These are phyloP conservation scores for Hormaphis cornu DNA, from an alignment of 1,140 invertebrate genomes.

Conservation along the genomic window DNA sequence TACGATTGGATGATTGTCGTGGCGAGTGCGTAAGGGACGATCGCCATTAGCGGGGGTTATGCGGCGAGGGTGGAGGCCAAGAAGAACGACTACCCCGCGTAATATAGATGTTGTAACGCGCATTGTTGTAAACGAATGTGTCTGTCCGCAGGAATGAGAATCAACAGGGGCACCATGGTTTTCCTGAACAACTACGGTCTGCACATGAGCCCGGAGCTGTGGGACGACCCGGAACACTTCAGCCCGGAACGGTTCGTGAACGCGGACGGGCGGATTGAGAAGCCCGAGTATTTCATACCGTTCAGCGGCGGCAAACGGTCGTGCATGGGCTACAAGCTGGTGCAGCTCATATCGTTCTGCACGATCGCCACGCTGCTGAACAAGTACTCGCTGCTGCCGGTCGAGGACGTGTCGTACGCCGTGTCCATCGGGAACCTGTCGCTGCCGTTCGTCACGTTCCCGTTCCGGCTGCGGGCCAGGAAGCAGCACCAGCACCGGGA, in stretches of 20 bases:
- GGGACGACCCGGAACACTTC: slow-evolving; percentile 63
- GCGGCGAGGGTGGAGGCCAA: no score
- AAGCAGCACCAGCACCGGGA: no score
- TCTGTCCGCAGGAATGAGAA: slow-evolving; percentile 39
- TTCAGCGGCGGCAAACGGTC: slow-evolving; percentile 78
- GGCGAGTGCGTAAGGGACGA: no score
- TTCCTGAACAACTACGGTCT: slow-evolving; percentile 83
- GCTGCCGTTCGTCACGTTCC: slow-evolving; percentile 38
- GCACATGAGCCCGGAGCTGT: slow-evolving; percentile 63
- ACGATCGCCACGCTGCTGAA: slow-evolving; percentile 58
- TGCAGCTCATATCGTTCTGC: slow-evolving; percentile 63
- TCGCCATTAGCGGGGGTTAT: no score
- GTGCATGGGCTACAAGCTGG: slow-evolving; percentile 79
- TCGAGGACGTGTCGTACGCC: slow-evolving; percentile 31
- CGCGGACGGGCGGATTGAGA: slow-evolving; percentile 41
- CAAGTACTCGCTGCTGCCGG: slow-evolving; percentile 35
- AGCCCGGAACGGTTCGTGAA: slow-evolving; percentile 63
- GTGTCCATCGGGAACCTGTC: slow-evolving; percentile 39
- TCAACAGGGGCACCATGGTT: slow-evolving; percentile 69
- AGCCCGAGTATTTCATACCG: slow-evolving; percentile 65
- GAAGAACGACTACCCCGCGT: no score
- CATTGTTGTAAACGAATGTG: background rate
- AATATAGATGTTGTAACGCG: background rate
- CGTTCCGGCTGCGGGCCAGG: slow-evolving; percentile 36
- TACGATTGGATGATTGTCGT: no score